Base-by-base conservation (phyloP, 2,888 invertebrate genomes). In the Drosophila paramelanica region DNA sequence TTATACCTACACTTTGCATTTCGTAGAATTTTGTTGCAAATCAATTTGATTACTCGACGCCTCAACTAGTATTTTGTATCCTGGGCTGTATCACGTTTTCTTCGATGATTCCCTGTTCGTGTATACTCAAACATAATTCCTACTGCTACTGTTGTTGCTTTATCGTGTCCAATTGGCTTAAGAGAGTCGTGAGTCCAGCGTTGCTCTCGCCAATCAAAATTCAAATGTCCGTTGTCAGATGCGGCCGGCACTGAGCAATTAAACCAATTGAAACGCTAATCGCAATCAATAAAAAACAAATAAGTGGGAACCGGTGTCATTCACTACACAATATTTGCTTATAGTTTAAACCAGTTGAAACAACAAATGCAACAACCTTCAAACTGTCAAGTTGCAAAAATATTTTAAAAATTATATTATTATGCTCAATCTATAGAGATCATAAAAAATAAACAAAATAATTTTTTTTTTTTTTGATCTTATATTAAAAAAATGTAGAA, bases 11-110 rank as follows among this genome's bases (percentile, higher is more conserved):
- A 27, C 23, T 39, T 59, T 52, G 31, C 20, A 14, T 49, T 59
- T 45, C 23, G 23, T 33, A 50, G 27, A 66, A 49, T 39, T 43
- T 55, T 4, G 50, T 41, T 69, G 65, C 56, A 61, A 86, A 80
- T 77, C 77, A 71, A 77, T 71, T 82, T 71, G 58, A 71, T 73
- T 79, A 67, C 53, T 71, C 66, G 41, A 47, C 10, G 56, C 36
- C 14, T 41, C 33, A 17, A 52, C 13, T 17, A 45, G 36, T 5
- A 46, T 49, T 55, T 33, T 45, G 20, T 61, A 53, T 47, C 20
- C 43, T 43, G 23, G 39, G 20, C 39, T 27, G 23, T 64, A 41
- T 60, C 76, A 69, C 59, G 59, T 53, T 72, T 57, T 39, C 36
- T 51, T 42, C 17, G 47, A 42, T 14, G 36, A 56, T n/a, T 27